Base-by-base conservation (phyloP, 2,888 invertebrate genomes). In the Microplitis manilae region DNA sequence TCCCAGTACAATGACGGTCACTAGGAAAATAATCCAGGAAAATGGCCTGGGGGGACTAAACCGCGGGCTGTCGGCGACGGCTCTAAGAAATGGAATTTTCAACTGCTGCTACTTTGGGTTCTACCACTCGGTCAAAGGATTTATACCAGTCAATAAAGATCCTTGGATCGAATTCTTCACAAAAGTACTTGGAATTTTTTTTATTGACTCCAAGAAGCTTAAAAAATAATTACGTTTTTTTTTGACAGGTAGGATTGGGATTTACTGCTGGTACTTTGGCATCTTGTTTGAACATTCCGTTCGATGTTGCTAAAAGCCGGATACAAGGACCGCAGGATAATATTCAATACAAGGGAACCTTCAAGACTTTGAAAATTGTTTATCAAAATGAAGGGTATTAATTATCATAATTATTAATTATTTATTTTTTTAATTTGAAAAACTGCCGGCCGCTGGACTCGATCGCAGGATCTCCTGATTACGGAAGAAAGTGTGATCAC, bases 91-190 rank as follows among this genome's bases (percentile, higher is more conserved):
- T 91, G 97, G 96, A 0, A 92, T 96, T 5, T 98, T 97, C 89
- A 98, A 98, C 89, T 96, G 95, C 94, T 93, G 97, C 70, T 98
- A 98, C 90, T 98, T 98, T 88, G 97, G 98, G 59, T 96, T 98
- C 88, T 98, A 98, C 90, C 97, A 98, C 90, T 96, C 96, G 81
- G 94, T 97, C 1, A 97, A 96, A 90, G 94, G 94, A 70, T 91
- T 90, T 82, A 86, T 95, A 74, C 95, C 95, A 9, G 93, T 93
- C 85, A 92, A 92, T 86, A 89, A 94, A 93, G 95, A 96, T 90
- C 92, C 92, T 0, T 86, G 93, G 7, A 85, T 92, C 70, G 96
- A 96, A 87, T 95, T 96, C 84, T 89, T 93, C 1, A 92, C 94
- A 59, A 96, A 96, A 91, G 93, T 88, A 80, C 0, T 13, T 13